Percentiles rank a stretch among this genome's conserved stretches.
These are phyloP conservation scores for Meliscaeva auricollis DNA, from an alignment of 2,888 invertebrate species.

Conservation along the genomic window DNA sequence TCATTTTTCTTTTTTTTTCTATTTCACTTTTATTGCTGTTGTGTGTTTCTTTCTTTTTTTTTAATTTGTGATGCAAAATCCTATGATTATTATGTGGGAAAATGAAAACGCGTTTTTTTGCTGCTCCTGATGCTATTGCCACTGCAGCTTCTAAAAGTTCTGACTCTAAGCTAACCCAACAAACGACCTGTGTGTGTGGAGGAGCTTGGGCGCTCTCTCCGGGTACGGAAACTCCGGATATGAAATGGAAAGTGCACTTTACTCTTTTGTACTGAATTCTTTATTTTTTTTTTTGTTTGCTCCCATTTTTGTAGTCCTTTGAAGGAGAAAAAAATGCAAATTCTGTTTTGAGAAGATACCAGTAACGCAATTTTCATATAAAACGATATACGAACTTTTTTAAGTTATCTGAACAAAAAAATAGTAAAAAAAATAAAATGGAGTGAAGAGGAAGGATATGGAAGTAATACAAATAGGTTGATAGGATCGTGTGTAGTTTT, in stretches of 20 bases:
- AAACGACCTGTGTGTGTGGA: conserved; percentile 23
- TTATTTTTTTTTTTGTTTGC: conserved; percentile 20
- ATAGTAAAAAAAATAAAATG: not conserved
- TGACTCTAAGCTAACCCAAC: conserved; percentile 1
- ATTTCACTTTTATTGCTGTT: conserved; percentile 47
- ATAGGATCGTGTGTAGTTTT: conserved; percentile 34
- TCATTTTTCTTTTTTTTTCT: conserved; percentile 3
- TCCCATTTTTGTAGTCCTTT: conserved; percentile 11
- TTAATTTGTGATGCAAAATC: conserved; percentile 50
- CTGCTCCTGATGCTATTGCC: not conserved
- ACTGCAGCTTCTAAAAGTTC: conserved; percentile 3
- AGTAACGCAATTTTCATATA: conserved; percentile 39
- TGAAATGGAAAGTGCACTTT: conserved; percentile 70
- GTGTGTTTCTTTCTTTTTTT: conserved; percentile 56
- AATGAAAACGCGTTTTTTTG: conserved; percentile 28
- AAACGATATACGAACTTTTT: conserved; percentile 44
- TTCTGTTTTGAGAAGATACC: conserved; percentile 29
- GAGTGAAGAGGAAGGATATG: not conserved
- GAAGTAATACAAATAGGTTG: conserved; percentile 14
- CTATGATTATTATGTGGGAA: conserved; percentile 41
- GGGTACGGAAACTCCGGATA: conserved; percentile 64
- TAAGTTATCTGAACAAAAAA: conserved; percentile 2
- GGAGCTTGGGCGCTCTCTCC: not conserved
- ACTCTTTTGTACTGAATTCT: conserved; percentile 4
- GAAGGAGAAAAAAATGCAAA: conserved; percentile 45